A percentile compares a stretch with the other conserved stretches of the same genome.
These are phyloP conservation scores for Pristionchus entomophagus DNA, from an alignment of 2,888 invertebrate genomes.

Conservation along the genomic window DNA sequence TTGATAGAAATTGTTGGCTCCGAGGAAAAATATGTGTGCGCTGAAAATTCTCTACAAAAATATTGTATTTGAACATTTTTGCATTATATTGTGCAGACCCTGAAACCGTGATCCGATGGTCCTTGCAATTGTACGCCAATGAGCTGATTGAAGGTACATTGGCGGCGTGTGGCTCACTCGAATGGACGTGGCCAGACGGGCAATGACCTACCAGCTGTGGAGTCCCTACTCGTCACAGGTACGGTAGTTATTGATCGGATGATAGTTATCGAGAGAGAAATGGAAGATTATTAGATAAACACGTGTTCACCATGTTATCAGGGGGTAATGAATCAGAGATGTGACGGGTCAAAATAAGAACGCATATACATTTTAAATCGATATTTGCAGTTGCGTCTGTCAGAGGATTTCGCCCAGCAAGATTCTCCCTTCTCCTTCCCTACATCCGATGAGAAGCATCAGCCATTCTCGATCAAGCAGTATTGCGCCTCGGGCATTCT, in stretches of 20 bases:
- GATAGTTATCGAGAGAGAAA: background rate
- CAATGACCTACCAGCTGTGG: background rate
- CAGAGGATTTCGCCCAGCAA: background rate
- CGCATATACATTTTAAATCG: background rate
- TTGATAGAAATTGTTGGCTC: no score
- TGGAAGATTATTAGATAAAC: no score
- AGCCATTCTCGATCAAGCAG: slow-evolving; percentile 3
- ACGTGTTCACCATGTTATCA: background rate
- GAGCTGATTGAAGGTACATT: slow-evolving; percentile 3
- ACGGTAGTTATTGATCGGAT: background rate
- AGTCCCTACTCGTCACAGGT: background rate
- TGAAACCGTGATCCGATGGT: background rate
- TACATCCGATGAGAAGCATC: background rate
- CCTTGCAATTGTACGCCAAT: no score
- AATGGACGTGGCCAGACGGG: background rate
- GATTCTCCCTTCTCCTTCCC: slow-evolving; percentile 34
- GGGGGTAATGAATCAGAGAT: background rate
- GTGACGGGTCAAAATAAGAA: background rate
- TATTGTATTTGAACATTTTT: no score
- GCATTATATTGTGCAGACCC: no score
- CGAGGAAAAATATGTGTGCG: no score
- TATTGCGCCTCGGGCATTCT: background rate
- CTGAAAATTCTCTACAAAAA: no score
- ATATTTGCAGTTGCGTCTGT: background rate
- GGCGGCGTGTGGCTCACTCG: background rate